Evolutionary conservation across 2,888 invertebrate species (phyloP), one percentile per base, ranked within the genome.

Genomic region (Keiferia lycopersicella): DNA sequence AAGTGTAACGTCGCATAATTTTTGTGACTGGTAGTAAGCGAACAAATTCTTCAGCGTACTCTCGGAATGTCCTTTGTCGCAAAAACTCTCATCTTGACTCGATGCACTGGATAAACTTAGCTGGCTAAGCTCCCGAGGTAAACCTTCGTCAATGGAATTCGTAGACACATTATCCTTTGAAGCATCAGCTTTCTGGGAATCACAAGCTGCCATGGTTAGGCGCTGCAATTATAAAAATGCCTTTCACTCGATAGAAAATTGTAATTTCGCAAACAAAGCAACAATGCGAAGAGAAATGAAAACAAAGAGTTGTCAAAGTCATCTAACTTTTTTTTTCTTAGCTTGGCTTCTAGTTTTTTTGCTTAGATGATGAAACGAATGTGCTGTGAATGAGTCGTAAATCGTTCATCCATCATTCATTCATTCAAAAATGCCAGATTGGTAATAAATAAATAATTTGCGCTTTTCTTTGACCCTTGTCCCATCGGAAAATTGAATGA

Each of bases 1-100:
- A 26, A 98, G 93, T 20, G 94, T 94, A 61, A 98, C 96, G 92
- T 98, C 98, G 80, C 97, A 97, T 62, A 98, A 92, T 84, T 96
- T 95, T 75, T 96, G 95, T 66, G 95, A 94, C 78, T 95, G 94
- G 70, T 96, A 94, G 89, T 97, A 97, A 62, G 94, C 93, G 81
- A 95, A 96, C 95, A 98, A 96, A 78, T 95, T 95, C 72, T 94
- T 94, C 62, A 98, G 92, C 76, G 97, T 96, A 64, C 93, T 93
- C 79, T 96, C 96, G 8, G 98, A 96, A 88, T 98, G 97, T 78
- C 95, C 95, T 74, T 94, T 93, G 80, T 95, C 94, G 73, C 94
- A 93, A 85, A 95, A 96, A 79, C 94, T 95, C 84, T 96, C 96
- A 86, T 96, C 96, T 81, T 95, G 95, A 67, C 95, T 95, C 63